These are phyloP conservation scores for Toxotes jaculatrix DNA, from an alignment of 2,113 vertebrate species.

Conservation along the genomic window DNA sequence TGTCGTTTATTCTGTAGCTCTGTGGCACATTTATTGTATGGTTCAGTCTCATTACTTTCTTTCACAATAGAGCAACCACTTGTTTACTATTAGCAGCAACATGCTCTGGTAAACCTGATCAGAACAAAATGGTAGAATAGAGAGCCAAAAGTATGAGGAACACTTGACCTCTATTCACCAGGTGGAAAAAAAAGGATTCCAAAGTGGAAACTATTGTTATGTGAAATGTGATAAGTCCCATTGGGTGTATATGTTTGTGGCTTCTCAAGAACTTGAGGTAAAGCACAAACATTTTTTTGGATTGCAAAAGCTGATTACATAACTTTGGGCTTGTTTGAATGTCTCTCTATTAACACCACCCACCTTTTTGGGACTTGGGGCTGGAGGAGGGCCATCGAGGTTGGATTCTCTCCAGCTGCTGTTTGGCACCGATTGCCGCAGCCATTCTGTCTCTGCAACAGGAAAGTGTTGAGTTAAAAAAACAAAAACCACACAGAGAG, in stretches of 20 bases:
- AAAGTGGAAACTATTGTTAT: too few species aligned
- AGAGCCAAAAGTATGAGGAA: background rate
- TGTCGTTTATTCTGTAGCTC: background rate
- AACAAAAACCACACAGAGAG: background rate
- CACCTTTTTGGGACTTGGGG: constrained; percentile 83
- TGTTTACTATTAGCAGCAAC: background rate
- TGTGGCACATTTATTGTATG: background rate
- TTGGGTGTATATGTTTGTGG: background rate
- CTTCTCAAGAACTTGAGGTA: background rate
- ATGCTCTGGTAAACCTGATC: background rate
- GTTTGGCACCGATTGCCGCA: constrained; percentile 79
- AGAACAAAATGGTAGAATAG: background rate
- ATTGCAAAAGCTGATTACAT: background rate
- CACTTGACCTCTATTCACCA: too few species aligned
- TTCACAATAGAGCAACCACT: background rate
- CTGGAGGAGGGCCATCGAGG: constrained; percentile 83
- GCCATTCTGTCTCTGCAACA: constrained; percentile 82
- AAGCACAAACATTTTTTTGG: too few species aligned
- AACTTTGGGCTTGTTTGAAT: background rate
- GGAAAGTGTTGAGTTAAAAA: constrained; percentile 8
- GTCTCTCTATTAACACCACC: constrained; percentile 18
- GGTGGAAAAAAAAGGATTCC: too few species aligned
- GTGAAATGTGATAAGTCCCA: too few species aligned
- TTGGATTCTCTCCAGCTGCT: constrained; percentile 91
- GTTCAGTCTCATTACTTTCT: background rate